A percentile compares a stretch with the other conserved stretches of the same genome.
Evolutionary conservation across 2,113 vertebrate species (phyloP).

Genomic region (Hippocampus mohnikei): DNA sequence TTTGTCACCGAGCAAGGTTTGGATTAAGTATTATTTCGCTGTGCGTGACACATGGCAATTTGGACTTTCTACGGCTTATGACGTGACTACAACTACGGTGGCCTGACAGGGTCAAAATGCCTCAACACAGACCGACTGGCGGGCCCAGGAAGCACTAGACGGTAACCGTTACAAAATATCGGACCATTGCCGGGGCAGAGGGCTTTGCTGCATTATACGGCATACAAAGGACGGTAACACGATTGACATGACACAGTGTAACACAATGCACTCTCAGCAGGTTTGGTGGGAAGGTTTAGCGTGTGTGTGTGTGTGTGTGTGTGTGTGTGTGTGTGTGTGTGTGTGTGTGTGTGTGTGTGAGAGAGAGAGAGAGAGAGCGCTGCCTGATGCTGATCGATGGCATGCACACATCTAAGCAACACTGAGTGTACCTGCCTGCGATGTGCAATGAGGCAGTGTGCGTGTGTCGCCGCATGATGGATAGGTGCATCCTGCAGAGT

Average conservation of each 20-base stretch:
- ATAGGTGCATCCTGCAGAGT: slow-evolving; percentile 63
- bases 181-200: too few species aligned
- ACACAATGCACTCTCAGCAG: slow-evolving; percentile 16
- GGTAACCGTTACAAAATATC: too few species aligned
- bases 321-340: neutral
- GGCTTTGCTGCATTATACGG: slow-evolving; percentile 4
- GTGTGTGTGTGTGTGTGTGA: slow-evolving; percentile 13
- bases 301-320: neutral
- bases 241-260: slow-evolving; percentile 13
- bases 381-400: slow-evolving; percentile 63
- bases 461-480: slow-evolving; percentile 60
- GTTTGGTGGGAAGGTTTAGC: slow-evolving; percentile 41
- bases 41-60: too few species aligned
- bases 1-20: too few species aligned
- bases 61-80: too few species aligned
- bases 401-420: slow-evolving; percentile 64
- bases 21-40: too few species aligned
- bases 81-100: neutral
- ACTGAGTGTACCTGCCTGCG: slow-evolving; percentile 57
- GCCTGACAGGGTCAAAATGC: neutral
- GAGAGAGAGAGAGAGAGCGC: neutral
- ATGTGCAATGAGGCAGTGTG: slow-evolving; percentile 64
- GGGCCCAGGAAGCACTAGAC: neutral
- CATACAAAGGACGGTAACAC: neutral
- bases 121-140: neutral